Base-by-base conservation (phyloP, 2,888 invertebrate species). In the Cheilosia scutellata region DNA sequence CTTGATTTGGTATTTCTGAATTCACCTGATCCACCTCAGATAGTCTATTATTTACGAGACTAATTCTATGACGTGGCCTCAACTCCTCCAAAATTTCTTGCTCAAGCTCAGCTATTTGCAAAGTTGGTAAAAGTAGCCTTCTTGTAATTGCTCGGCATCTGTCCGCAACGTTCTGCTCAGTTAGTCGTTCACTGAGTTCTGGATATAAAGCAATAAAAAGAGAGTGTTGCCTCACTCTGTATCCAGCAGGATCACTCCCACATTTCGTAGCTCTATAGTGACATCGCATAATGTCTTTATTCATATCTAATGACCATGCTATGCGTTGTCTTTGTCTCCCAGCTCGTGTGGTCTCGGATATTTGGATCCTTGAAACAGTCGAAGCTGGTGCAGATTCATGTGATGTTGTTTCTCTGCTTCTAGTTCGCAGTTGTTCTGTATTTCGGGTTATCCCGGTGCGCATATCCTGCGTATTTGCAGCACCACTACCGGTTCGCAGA, bases 381-480 rank as follows among this genome's bases (percentile, higher is more conserved):
- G 47, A 47, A 33, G 37, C 58, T 71, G 58, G 42, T 31, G 58
- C 70, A 71, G 57, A 11, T 58, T 47, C 0, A 2, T 33, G 33
- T 20, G 31, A 1, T 71, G 27, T 7, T 40, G 13, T 71, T 33
- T 31, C 57, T 57, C 57, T 68, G 57, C 57, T 68, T 29, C 27
- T 68, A 7, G 55, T 11, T 57, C 31, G 68, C 68, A 68, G 55
- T 40, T 53, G 20, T 11, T 42, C 40, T 42, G 20, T 55, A 55
- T 20, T 68, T 68, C 66, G 53, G 66, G 66, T 66, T 66, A 66
- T 66, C 66, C 66, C 66, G 37, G 66, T 66, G 53, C 7, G 16
- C 66, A 66, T 66, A 25, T 55, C 42, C 29, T 55, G 57, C 70
- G 58, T 5, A n/a, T 71, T 44, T 60, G 71, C 58, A 60, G 16